Conservation (phyloP, 2,888 invertebrate species). For the Nomada lathburiana region DNA sequence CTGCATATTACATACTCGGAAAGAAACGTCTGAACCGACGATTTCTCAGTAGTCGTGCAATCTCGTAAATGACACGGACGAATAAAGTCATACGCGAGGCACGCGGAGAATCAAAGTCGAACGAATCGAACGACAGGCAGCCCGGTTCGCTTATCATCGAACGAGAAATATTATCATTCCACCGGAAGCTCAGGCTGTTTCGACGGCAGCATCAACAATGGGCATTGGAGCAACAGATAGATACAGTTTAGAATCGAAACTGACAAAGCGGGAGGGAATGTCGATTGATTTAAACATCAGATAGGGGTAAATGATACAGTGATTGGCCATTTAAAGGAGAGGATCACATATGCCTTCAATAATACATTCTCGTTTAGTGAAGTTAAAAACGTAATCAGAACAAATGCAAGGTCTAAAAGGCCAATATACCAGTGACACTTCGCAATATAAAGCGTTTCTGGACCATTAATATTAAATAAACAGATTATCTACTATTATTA, state of each 20-base stretch:
- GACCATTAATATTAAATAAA: too few species aligned
- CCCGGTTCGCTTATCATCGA: slow-evolving; percentile 2
- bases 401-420: too few species aligned
- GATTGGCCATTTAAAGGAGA: too few species aligned
- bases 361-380: too few species aligned
- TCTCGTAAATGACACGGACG: slow-evolving; percentile 33
- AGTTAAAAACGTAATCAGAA: too few species aligned
- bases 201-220: neutral
- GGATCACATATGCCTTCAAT: too few species aligned
- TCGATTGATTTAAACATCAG: too few species aligned
- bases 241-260: neutral
- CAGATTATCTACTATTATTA: too few species aligned
- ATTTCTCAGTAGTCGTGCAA: slow-evolving; percentile 22
- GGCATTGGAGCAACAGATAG: neutral
- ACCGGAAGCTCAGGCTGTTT: slow-evolving; percentile 16
- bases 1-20: neutral
- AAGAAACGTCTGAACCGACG: slow-evolving; percentile 3
- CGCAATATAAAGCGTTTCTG: too few species aligned
- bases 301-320: too few species aligned
- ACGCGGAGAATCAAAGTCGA: slow-evolving; percentile 24
- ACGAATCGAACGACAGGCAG: slow-evolving; percentile 1
- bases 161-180: slow-evolving; percentile 19
- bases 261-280: neutral
- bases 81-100: slow-evolving; percentile 17
- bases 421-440: too few species aligned